These are phyloP conservation scores for Echeneis naucrates DNA, from an alignment of 2,797 vertebrate species.

Conservation along the genomic window DNA sequence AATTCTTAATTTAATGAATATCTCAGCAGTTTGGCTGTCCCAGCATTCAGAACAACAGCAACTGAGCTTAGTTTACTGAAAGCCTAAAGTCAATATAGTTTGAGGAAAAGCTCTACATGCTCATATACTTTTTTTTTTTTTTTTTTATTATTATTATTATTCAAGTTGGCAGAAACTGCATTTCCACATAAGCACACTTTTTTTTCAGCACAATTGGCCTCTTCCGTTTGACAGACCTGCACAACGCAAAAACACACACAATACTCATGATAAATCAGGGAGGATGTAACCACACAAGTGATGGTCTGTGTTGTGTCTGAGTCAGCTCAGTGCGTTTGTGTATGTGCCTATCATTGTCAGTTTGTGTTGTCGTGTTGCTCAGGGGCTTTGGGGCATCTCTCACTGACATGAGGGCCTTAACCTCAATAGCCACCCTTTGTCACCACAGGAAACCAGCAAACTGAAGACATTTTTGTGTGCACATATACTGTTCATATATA, in stretches of 20 bases:
- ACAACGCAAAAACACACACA: conserved; percentile 55
- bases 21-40: conserved; percentile 42
- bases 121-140: conserved; percentile 12
- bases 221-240: conserved; percentile 36
- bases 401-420: conserved; percentile 45
- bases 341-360: background rate
- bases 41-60: conserved; percentile 39
- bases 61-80: conserved; percentile 51
- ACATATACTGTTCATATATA: conserved; percentile 45
- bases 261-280: conserved; percentile 48
- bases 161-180: conserved; percentile 29
- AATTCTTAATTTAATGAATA: conserved; percentile 60
- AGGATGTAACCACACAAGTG: conserved; percentile 35
- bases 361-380: conserved; percentile 37
- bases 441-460: conserved; percentile 41
- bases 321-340: conserved; percentile 34
- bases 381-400: conserved; percentile 38
- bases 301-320: conserved; percentile 23
- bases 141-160: conserved; percentile 29
- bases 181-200: conserved; percentile 60
- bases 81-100: conserved; percentile 42
- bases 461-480: conserved; percentile 49
- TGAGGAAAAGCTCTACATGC: conserved; percentile 1
- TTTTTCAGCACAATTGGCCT: conserved; percentile 55
- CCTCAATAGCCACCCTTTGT: conserved; percentile 56